Base-by-base conservation (phyloP, 2,113 vertebrate genomes). In the Phylloscopus trochilus region DNA sequence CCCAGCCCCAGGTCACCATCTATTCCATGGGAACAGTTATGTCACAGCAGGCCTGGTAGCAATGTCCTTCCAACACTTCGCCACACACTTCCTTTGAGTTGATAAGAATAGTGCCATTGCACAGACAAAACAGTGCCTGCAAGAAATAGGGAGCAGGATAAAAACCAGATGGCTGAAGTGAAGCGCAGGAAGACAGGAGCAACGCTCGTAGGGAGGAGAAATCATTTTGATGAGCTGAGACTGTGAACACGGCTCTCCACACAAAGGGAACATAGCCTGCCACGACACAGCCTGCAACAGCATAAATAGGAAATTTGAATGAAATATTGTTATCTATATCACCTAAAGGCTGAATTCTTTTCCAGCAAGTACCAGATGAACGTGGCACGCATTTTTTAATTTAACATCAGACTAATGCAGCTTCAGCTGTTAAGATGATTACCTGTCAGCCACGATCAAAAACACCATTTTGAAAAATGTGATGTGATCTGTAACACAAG, bases 131-230 rank as follows among this genome's bases (percentile, higher is more conserved):
- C 95, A 97, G 87, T 84, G 94, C 91, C 91, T 95, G 94, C 83
- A 97, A 97, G 74, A 95, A 97, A 97, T 95, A 96, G 92, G 89
- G 82, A 82, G 89, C 84, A 87, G 81, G 95, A 97, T 96, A 92
- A 96, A 95, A 97, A 95, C 47, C 95, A 97, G 95, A 97, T 97
- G 96, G 96, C 94, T 95, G 74, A 95, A 97, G 83, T 87, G 91
- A 93, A 95, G 94, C 8, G 0, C 81, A 92, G 87, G 77, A 93
- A 89, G 91, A 94, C 89, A 87, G 94, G 74, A 96, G 89, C 89
- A 89, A 87, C 0, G 37, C 91, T 93, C 62, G 81, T 58, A 95
- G 94, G 91, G 87, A 97, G 81, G 69, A 92, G 84, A 91, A 95
- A 96, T 97, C 53, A 85, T 93, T 89, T 58, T 79, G 93, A 95